These are phyloP conservation scores for Phalera bucephala DNA, from an alignment of 2,888 invertebrate genomes.

Conservation along the genomic window DNA sequence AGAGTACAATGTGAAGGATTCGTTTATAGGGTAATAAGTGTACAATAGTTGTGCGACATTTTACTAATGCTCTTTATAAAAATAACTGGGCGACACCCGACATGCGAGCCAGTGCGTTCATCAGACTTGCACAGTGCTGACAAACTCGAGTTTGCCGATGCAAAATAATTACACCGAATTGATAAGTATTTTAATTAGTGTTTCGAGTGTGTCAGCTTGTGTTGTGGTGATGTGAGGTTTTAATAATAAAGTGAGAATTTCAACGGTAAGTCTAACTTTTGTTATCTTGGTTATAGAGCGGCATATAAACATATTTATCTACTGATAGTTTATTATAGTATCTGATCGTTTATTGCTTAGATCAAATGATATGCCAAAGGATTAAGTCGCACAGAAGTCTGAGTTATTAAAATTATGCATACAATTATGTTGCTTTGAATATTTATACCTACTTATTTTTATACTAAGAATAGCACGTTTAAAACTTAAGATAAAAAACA, in stretches of 20 bases:
- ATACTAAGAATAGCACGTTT: too few species aligned
- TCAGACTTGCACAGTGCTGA: constrained; percentile 58
- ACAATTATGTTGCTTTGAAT: too few species aligned
- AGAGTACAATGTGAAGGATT: constrained; percentile 50
- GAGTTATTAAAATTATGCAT: too few species aligned
- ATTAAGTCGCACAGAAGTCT: too few species aligned
- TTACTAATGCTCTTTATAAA: constrained; percentile 65
- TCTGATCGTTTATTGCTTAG: too few species aligned
- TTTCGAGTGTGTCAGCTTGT: not conserved
- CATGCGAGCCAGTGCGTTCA: constrained; percentile 61
- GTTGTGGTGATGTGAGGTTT: constrained; percentile 1
- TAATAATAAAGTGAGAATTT: not conserved
- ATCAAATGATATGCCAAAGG: too few species aligned
- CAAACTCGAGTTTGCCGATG: constrained; percentile 35
- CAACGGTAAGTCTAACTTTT: not conserved
- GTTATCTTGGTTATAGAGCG: too few species aligned
- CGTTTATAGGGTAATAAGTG: constrained; percentile 68
- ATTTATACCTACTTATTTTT: too few species aligned
- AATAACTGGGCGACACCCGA: constrained; percentile 53
- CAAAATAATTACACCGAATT: constrained; percentile 18
- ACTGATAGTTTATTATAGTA: too few species aligned
- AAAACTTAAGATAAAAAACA: too few species aligned
- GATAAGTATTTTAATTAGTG: constrained; percentile 17
- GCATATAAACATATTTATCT: too few species aligned
- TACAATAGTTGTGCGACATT: constrained; percentile 65